Evolutionary conservation across 2,888 invertebrate species (phyloP), one percentile per base, ranked within the genome.

Genomic region (Catocala nupta): DNA sequence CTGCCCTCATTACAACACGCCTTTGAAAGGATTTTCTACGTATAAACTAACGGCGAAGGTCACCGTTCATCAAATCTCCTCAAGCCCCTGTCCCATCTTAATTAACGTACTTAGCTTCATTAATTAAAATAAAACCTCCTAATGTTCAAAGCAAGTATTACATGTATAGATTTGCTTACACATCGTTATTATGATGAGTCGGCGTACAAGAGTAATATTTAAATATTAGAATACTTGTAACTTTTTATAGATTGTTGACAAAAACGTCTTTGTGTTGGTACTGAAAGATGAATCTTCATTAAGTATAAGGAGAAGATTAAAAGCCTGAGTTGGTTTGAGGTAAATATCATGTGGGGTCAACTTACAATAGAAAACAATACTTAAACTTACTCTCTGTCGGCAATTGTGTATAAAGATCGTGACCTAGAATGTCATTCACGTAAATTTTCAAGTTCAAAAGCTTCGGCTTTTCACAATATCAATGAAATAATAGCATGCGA

Each of bases 51-150:
- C 33, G 62, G 65, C 61, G 59, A 77, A 75, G 70, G 72, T 59
- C 63, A 59, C 48, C 39, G 49, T 10, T 9, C 39, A 33, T 48
- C 44, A 65, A 59, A 66, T 51, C 64, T 50, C 6, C 39, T 55
- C 42, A 42, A 66, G 59, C 43, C n/a, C n/a, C n/a, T n/a, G n/a
- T n/a, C n/a, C 47, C 50, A 44, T 64, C 54, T 63, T 72, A 69
- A 70, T 75, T 68, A 70, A 59, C 54, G 57, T 47, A 59, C 36
- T 58, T 64, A 63, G 57, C 33, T 63, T 70, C 25, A 67, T 71
- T 71, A 59, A 65, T 69, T 71, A 58, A 68, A 55, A 60, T 62
- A 53, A 65, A 52, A 55, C 52, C 59, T 50, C 56, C 60, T 54
- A 57, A 36, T 44, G 7, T n/a, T 25, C 3, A 5, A 10, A 34